Base-by-base conservation (phyloP, 2,888 invertebrate species). In the Leptura quadrifasciata region DNA sequence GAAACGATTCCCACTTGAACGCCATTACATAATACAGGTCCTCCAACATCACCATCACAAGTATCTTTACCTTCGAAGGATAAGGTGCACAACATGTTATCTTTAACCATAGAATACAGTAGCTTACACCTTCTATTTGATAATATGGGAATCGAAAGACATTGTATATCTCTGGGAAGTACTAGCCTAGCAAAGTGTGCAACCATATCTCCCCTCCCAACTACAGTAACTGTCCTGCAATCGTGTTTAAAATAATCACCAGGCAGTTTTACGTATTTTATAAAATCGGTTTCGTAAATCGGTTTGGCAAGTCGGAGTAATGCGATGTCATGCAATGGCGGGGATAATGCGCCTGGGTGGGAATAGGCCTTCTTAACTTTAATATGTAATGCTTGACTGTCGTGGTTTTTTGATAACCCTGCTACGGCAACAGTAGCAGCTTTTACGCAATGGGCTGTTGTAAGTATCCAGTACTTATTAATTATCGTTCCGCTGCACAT, bases 1-100 rank as follows among this genome's bases (percentile, higher is more conserved):
- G 93, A 93, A 1, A 93, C 93, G 0, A 94, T 89, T 1, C 94
- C 94, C 67, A 93, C 92, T 82, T 93, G 91, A 10, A 27, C 18
- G 5, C 35, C 80, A 2, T 75, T 78, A 31, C 80, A 91, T 93
- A 95, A 94, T 10, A 96, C 88, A 0, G 96, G 95, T 2, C 96
- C 96, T 0, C 96, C 96, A 64, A 94, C 95, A 89, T 96, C 95
- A 0, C 95, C 95, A 89, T 94, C 93, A 82, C 95, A 95, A 39
- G 95, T 92, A 85, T 95, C 95, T 85, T 92, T 93, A 21, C 93
- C 93, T 0, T 94, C 94, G 63, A 86, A 83, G 70, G 90, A 87
- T 84, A 86, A 92, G 0, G 95, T 95, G 85, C 95, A 95, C 1
- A 95, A 82, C 21, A 93, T 92, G 0, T 93, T 89, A 94, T 3